phyloP scores from a whole-genome alignment of 2,888 invertebrate genomes.

The Lampropteryx suffumata region DNA sequence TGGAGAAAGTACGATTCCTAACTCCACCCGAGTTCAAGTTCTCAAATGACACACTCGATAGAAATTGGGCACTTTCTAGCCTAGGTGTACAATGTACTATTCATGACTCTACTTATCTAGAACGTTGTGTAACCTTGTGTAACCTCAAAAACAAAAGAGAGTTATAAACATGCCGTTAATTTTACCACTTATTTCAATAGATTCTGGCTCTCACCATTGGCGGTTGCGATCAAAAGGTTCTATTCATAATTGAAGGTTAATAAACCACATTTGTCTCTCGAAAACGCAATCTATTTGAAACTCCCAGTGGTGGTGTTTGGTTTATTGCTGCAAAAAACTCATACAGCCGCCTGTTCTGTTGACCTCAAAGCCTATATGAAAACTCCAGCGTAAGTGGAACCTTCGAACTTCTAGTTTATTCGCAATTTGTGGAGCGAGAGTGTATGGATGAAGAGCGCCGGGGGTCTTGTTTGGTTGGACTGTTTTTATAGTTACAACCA shows the following conservation, averaged over 20 bases:
- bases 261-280: conserved; percentile 20
- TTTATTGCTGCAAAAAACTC: conserved; percentile 50
- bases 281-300: conserved; percentile 46
- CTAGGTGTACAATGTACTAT: too few species aligned
- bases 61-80: too few species aligned
- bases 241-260: conserved; percentile 6
- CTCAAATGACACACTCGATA: too few species aligned
- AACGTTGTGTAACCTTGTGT: too few species aligned
- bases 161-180: too few species aligned
- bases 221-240: too few species aligned
- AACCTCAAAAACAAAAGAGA: too few species aligned
- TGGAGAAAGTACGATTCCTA: too few species aligned
- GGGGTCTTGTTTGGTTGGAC: conserved; percentile 42
- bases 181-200: too few species aligned
- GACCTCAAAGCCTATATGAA: conserved; percentile 59
- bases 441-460: conserved; percentile 30
- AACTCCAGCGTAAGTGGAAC: conserved; percentile 38
- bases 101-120: too few species aligned
- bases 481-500: conserved; percentile 39
- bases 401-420: conserved; percentile 22
- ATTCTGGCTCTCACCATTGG: too few species aligned
- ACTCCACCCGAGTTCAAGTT: too few species aligned
- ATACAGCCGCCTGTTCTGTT: conserved; percentile 45
- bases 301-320: conserved; percentile 44
- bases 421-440: conserved; percentile 24